phyloP scores from a whole-genome alignment of 2,888 invertebrate species.

The Acheta domesticus region DNA sequence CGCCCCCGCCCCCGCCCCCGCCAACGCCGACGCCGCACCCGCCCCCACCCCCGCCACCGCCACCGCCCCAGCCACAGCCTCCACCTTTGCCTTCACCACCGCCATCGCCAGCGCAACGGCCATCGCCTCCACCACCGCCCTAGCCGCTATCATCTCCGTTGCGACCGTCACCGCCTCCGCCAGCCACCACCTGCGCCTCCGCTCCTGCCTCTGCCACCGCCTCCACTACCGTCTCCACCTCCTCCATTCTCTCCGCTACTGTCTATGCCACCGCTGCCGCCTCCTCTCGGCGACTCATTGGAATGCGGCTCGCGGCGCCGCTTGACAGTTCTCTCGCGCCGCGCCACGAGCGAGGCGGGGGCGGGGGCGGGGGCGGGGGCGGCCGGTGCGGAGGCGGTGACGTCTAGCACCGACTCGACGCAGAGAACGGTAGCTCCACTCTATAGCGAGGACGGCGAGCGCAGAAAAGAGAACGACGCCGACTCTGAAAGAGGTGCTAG shows the following conservation, averaged over 20 bases:
- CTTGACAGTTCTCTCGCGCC: slow-evolving; percentile 6
- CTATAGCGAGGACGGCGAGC: too few species aligned
- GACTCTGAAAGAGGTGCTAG: too few species aligned
- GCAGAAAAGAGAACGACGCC: too few species aligned
- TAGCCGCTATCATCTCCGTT: background rate
- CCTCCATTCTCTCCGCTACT: background rate
- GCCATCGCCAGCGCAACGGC: background rate
- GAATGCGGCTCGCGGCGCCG: background rate
- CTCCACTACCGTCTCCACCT: background rate
- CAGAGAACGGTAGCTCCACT: too few species aligned
- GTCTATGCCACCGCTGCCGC: too few species aligned
- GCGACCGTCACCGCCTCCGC: background rate
- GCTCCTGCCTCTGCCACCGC: background rate
- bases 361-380: background rate
- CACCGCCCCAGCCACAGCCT: background rate
- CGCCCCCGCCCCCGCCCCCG: background rate
- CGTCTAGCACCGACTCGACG: background rate
- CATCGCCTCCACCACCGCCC: background rate
- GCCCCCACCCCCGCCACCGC: background rate
- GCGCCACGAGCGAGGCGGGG: background rate
- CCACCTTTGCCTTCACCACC: background rate
- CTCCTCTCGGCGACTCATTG: background rate
- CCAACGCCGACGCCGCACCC: background rate
- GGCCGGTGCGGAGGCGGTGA: background rate
- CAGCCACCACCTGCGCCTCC: background rate